Evolutionary conservation across 2,797 vertebrate genomes (phyloP).

Genomic region (Hoplostethus mediterraneus): DNA sequence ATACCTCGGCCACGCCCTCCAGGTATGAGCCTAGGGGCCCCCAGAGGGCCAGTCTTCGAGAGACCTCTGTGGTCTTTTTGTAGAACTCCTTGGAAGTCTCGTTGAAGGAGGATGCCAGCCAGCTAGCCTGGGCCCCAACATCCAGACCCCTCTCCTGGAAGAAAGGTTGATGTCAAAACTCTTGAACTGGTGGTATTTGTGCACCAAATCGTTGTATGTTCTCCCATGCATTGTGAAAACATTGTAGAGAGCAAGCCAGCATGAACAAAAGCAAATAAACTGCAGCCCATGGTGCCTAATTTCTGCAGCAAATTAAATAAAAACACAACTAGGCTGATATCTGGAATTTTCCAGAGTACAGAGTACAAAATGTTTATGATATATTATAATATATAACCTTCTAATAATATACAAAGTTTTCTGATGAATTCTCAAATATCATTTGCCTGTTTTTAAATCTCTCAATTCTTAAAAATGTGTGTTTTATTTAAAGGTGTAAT

Average conservation of each 20-base stretch:
- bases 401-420: neutral
- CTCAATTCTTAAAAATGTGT: too few species aligned
- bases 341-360: too few species aligned
- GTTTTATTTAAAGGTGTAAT: too few species aligned
- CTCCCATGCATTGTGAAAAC: neutral
- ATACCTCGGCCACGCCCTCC: constrained; percentile 94
- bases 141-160: constrained; percentile 91
- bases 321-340: neutral
- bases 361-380: neutral
- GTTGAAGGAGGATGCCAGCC: constrained; percentile 88
- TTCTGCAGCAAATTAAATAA: neutral
- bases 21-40: constrained; percentile 92
- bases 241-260: neutral
- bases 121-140: constrained; percentile 87
- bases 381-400: too few species aligned
- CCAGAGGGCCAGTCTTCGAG: constrained; percentile 91
- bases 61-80: constrained; percentile 88
- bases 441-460: too few species aligned
- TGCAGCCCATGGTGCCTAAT: neutral
- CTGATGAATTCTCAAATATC: neutral
- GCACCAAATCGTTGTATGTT: neutral
- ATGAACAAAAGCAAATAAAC: neutral
- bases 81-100: constrained; percentile 94
- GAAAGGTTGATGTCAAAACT: constrained; percentile 35
- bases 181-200: neutral